Conservation (phyloP, 1,140 invertebrate species). For the Orchesella cincta region DNA sequence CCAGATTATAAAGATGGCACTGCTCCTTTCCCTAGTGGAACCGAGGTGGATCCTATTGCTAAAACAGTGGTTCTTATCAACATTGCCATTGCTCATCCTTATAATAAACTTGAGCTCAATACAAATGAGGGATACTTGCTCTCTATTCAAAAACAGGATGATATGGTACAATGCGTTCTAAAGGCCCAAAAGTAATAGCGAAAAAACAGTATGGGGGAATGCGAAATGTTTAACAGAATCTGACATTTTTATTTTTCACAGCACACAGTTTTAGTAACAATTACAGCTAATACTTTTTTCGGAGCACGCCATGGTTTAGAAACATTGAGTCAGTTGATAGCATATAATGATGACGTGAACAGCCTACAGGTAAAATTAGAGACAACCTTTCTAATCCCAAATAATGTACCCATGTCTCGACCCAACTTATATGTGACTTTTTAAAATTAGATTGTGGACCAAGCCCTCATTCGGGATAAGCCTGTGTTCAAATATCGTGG, state of each 20-base stretch:
- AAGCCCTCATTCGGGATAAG: slow-evolving; percentile 66
- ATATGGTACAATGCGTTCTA: slow-evolving; percentile 37
- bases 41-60: neutral
- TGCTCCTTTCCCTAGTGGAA: slow-evolving; percentile 15
- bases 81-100: slow-evolving; percentile 36
- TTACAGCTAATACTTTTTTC: slow-evolving; percentile 68
- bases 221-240: no score
- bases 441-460: slow-evolving; percentile 62
- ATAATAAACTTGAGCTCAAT: slow-evolving; percentile 60
- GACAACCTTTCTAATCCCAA: slow-evolving; percentile 7
- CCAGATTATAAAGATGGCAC: slow-evolving; percentile 28
- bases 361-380: slow-evolving; percentile 11
- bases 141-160: slow-evolving; percentile 54
- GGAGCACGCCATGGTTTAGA: slow-evolving; percentile 74
- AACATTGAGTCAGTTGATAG: slow-evolving; percentile 72
- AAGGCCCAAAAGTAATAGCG: neutral
- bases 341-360: slow-evolving; percentile 50
- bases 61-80: slow-evolving; percentile 34
- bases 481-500: slow-evolving; percentile 76
- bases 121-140: slow-evolving; percentile 71
- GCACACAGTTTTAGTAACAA: slow-evolving; percentile 60
- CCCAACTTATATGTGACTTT: neutral
- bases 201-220: no score
- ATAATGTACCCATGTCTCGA: neutral
- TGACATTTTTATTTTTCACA: neutral